Percentiles rank a stretch among this genome's conserved stretches.
Evolutionary conservation across 2,888 invertebrate genomes (phyloP).

Genomic region (Petrophora chlorosata): DNA sequence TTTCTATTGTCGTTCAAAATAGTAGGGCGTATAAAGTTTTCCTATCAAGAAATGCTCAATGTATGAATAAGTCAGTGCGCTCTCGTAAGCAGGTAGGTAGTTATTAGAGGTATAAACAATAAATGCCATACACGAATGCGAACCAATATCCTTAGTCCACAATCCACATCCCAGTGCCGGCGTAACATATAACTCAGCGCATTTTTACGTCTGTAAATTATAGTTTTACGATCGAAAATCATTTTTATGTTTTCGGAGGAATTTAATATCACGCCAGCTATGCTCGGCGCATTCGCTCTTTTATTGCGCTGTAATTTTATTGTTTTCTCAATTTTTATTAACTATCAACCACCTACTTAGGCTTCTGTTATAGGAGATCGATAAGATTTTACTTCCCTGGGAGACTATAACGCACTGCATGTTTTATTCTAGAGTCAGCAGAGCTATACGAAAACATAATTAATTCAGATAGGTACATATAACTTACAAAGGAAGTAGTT

Average conservation of each 20-base stretch:
- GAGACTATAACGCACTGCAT: background rate
- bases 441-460: constrained; percentile 24
- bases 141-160: constrained; percentile 48
- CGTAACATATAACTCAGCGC: constrained; percentile 77
- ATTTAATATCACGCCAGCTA: constrained; percentile 83
- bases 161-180: constrained; percentile 51
- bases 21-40: too few species aligned
- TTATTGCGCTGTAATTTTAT: constrained; percentile 83
- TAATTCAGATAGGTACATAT: constrained; percentile 34
- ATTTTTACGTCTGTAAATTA: constrained; percentile 84
- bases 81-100: too few species aligned
- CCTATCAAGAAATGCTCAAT: too few species aligned
- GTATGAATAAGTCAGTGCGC: too few species aligned
- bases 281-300: constrained; percentile 79
- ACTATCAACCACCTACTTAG: constrained; percentile 79
- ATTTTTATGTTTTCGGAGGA: constrained; percentile 83
- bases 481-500: constrained; percentile 55
- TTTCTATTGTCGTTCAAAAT: too few species aligned
- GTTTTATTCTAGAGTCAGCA: background rate
- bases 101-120: constrained; percentile 30
- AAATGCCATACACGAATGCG: constrained; percentile 30
- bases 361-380: constrained; percentile 59
- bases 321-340: constrained; percentile 84
- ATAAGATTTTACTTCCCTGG: constrained; percentile 56
- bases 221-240: constrained; percentile 84